Evolutionary conservation across 35 echinoderm and acorn worm genomes (phyloP).

Genomic region (Holothuria glaberrima): DNA sequence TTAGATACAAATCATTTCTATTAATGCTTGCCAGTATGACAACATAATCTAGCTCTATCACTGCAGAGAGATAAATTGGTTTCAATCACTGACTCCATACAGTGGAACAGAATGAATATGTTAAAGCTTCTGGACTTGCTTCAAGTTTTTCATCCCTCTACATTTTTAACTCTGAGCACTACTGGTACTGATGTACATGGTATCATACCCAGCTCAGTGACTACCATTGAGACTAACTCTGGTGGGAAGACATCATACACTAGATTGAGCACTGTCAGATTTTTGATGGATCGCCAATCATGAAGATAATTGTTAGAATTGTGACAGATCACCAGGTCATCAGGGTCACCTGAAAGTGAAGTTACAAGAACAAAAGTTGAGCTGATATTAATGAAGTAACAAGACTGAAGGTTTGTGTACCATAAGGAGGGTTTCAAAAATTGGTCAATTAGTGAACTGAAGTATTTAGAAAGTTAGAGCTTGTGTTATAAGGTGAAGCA

Average conservation of each 20-base stretch:
- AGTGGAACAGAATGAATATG: too few relatives aligned
- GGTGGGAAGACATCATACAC: conserved; percentile 97
- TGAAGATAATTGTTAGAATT: conserved; percentile 66
- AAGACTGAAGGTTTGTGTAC: too few relatives aligned
- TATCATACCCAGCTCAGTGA: conserved; percentile 97
- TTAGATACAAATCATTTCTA: too few relatives aligned
- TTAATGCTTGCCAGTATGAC: too few relatives aligned
- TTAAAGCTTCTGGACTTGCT: neutral
- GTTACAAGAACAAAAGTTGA: neutral
- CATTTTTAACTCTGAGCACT: conserved; percentile 89
- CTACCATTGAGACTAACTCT: conserved; percentile 94
- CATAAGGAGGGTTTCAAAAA: too few relatives aligned
- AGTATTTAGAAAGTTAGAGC: too few relatives aligned
- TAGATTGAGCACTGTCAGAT: conserved; percentile 88
- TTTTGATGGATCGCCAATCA: conserved; percentile 72
- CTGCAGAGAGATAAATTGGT: too few relatives aligned
- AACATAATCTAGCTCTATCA: too few relatives aligned
- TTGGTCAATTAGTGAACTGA: too few relatives aligned
- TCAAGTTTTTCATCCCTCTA: conserved; percentile 71
- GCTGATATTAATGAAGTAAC: neutral
- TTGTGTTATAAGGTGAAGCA: too few relatives aligned
- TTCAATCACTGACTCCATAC: too few relatives aligned
- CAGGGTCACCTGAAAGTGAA: conserved; percentile 84
- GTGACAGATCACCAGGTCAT: conserved; percentile 71
- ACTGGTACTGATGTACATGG: conserved; percentile 98